Evolutionary conservation across 1,140 invertebrate genomes (phyloP).

Genomic region (Gryllus bimaculatus): DNA sequence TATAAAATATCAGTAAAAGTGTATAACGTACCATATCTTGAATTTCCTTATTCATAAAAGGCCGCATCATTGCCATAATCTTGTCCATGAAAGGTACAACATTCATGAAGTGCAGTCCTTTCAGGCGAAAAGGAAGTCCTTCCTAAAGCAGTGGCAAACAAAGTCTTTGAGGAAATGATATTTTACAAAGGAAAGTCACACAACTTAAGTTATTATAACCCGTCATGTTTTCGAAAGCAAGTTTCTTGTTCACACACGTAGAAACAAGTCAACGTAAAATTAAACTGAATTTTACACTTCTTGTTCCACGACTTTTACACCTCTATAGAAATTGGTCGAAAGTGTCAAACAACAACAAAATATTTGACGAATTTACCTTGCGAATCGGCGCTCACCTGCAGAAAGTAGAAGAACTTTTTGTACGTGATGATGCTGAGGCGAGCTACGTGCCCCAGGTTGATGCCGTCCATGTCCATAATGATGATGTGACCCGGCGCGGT

Average conservation of each 20-base stretch:
- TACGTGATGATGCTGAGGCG: constrained; percentile 44
- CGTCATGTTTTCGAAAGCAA: not conserved
- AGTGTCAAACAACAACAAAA: not conserved
- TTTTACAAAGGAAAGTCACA: not conserved
- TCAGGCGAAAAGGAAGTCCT: not conserved
- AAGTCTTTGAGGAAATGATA: not conserved
- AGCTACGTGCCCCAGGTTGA: constrained; percentile 48
- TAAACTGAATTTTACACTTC: not conserved
- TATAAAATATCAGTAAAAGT: not conserved
- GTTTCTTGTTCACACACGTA: no score
- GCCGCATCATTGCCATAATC: not conserved
- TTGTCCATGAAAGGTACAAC: not conserved
- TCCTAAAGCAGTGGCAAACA: not conserved
- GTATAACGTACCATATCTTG: not conserved
- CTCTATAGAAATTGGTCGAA: not conserved
- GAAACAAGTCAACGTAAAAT: no score
- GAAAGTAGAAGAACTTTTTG: constrained; percentile 50
- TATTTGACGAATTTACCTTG: not conserved
- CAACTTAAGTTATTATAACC: no score
- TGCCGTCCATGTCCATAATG: constrained; percentile 55
- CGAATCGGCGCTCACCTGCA: constrained; percentile 40
- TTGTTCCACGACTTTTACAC: not conserved
- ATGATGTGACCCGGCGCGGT: constrained; percentile 50
- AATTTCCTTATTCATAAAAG: not conserved
- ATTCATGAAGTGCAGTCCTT: not conserved